Evolutionary conservation across 2,797 vertebrate species (phyloP).

Genomic region (Spinibarbus caldwelli): DNA sequence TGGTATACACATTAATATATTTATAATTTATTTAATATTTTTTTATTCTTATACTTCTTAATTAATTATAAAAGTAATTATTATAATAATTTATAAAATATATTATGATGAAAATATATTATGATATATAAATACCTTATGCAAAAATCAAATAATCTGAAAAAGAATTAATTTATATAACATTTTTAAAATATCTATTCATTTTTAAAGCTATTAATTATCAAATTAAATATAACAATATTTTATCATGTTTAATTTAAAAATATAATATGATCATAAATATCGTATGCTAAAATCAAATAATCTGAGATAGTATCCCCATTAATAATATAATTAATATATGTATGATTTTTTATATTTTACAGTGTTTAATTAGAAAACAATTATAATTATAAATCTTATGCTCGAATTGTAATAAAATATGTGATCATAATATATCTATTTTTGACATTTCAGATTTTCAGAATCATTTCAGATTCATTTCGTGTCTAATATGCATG

Average conservation of each 20-base stretch:
- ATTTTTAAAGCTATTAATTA: not conserved
- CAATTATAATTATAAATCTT: not conserved
- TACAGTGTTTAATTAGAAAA: no score
- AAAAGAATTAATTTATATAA: no score
- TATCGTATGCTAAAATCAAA: no score
- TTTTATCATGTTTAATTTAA: no score
- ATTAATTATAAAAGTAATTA: not conserved
- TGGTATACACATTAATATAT: not conserved
- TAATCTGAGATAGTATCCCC: no score
- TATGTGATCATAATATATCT: not conserved
- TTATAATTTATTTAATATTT: not conserved
- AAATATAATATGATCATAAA: no score
- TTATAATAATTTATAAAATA: not conserved
- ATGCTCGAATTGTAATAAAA: not conserved
- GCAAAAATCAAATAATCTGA: not conserved
- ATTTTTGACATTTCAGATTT: not conserved
- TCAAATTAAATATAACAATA: no score
- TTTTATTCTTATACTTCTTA: not conserved
- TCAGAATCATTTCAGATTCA: not conserved
- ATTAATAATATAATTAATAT: no score
- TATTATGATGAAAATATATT: no score
- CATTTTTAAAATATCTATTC: no score
- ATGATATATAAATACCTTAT: not conserved
- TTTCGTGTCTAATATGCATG: not conserved
- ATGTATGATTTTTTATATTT: no score